Percentiles rank a stretch among this genome's conserved stretches.
These are phyloP conservation scores for Urocolius indicus DNA, from an alignment of 2,113 vertebrate species.

Conservation along the genomic window DNA sequence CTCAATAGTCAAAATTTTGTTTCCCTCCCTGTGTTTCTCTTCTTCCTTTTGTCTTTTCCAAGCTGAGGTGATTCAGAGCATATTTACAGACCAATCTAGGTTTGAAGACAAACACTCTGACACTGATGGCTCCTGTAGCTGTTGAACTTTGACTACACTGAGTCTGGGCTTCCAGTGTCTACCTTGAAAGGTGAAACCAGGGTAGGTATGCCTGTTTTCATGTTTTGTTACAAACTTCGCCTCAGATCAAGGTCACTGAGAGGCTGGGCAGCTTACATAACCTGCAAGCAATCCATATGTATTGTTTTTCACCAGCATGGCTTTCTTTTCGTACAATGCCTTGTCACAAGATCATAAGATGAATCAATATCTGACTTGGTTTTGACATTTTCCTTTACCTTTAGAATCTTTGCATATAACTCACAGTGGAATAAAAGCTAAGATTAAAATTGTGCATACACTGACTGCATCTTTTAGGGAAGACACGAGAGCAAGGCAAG, in stretches of 20 bases:
- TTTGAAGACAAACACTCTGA: background rate
- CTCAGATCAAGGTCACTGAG: background rate
- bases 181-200: constrained; percentile 21
- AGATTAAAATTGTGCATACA: background rate
- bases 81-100: background rate
- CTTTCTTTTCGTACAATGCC: background rate
- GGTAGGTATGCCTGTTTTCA: background rate
- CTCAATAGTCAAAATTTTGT: background rate
- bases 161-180: background rate
- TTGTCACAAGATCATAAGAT: background rate
- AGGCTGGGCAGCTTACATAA: background rate
- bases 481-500: background rate
- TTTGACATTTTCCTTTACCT: background rate
- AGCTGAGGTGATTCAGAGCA: background rate
- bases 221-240: background rate
- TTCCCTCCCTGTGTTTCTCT: background rate
- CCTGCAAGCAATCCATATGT: background rate
- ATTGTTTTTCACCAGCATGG: background rate
- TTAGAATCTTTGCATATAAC: background rate
- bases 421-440: background rate
- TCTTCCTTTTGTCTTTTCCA: background rate
- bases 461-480: background rate
- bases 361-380: background rate
- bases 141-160: background rate
- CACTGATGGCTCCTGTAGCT: background rate